Evolutionary conservation across 2,888 invertebrate species (phyloP).

Genomic region (Schizaphis graminum): DNA sequence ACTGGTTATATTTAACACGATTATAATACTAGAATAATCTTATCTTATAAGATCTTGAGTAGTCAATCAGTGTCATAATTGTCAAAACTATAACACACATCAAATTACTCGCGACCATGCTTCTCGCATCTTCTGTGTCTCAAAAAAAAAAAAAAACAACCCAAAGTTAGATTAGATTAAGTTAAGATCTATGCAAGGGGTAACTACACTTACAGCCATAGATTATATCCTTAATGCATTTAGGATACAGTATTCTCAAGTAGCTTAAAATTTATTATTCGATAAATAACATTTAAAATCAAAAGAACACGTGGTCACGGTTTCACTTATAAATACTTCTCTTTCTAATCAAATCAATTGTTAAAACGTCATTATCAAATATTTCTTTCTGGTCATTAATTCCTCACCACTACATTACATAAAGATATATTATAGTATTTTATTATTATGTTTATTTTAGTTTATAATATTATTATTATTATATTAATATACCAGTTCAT

Average conservation of each 20-base stretch:
- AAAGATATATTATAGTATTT: not conserved
- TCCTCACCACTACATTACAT: not conserved
- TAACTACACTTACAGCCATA: not conserved
- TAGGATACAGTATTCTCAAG: not conserved
- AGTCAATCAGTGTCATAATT: not conserved
- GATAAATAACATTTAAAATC: not conserved
- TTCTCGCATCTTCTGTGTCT: too few relatives aligned
- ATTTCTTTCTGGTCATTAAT: not conserved
- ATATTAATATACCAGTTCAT: not conserved
- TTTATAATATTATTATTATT: not conserved
- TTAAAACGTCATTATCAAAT: not conserved
- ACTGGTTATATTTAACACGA: not conserved
- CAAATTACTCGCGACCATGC: not conserved
- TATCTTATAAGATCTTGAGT: not conserved
- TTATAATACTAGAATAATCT: not conserved
- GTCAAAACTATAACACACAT: not conserved
- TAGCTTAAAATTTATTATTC: not conserved
- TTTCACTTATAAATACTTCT: not conserved
- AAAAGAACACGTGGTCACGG: not conserved
- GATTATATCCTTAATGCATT: not conserved
- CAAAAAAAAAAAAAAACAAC: not conserved
- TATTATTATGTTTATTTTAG: not conserved
- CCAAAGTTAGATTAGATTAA: not conserved
- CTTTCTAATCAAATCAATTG: not conserved
- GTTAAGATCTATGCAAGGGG: not conserved